These are phyloP conservation scores for Tanaodytes sp. DNA, from an alignment of 2,888 invertebrate genomes.

Conservation along the genomic window DNA sequence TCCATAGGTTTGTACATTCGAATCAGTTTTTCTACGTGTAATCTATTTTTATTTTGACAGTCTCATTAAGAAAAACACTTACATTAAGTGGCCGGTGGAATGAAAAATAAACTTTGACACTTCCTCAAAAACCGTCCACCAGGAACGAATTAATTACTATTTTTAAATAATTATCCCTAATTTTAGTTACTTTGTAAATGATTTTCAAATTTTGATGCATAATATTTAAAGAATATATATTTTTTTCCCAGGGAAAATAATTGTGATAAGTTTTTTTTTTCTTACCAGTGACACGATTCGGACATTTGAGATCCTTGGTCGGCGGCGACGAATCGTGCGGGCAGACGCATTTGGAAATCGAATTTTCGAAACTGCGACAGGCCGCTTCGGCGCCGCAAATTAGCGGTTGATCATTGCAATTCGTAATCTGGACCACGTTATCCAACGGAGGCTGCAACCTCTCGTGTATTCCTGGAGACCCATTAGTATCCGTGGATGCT, in stretches of 20 bases:
- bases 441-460: conserved; percentile 49
- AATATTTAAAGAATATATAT: no score
- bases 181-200: no score
- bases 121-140: no score
- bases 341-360: conserved; percentile 78
- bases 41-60: no score
- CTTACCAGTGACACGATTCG: conserved; percentile 77
- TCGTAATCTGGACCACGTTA: conserved; percentile 57
- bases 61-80: no score
- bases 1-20: no score
- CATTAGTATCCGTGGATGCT: conserved; percentile 45
- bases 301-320: conserved; percentile 77
- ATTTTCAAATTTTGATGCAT: no score
- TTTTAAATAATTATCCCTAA: conserved; percentile 24
- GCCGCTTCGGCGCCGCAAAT: conserved; percentile 80
- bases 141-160: conserved; percentile 24
- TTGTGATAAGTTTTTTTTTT: no score
- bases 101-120: no score
- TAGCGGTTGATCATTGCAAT: conserved; percentile 68
- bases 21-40: no score
- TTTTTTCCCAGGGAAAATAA: neutral
- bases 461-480: conserved; percentile 52
- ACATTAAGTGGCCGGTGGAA: no score
- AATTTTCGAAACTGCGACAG: conserved; percentile 75
- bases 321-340: conserved; percentile 79